A percentile compares a stretch with the other conserved stretches of the same genome.
Evolutionary conservation across 1,140 invertebrate species (phyloP).

Genomic region (Drosophila novamexicana): DNA sequence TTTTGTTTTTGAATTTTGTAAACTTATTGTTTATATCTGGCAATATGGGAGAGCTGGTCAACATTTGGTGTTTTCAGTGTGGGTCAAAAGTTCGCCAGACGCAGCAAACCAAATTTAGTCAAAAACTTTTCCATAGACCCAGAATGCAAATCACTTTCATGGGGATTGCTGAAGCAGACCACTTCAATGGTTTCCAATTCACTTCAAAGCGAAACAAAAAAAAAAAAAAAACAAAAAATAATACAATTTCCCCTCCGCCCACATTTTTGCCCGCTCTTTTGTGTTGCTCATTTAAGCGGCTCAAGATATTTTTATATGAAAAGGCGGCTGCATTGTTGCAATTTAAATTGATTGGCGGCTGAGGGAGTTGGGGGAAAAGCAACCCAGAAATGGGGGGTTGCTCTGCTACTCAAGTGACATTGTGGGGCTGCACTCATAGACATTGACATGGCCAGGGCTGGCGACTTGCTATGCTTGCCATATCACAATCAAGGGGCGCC

Average conservation of each 20-base stretch:
- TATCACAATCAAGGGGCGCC: conserved; percentile 38
- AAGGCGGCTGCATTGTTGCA: conserved; percentile 65
- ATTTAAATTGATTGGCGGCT: conserved; percentile 63
- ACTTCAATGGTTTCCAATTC: conserved; percentile 70
- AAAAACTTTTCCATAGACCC: conserved; percentile 58
- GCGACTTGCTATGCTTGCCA: not conserved
- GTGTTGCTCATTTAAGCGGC: conserved; percentile 30
- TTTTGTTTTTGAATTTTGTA: not conserved
- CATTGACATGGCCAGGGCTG: conserved; percentile 36
- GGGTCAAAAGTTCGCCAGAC: conserved; percentile 68
- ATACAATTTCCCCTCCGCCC: conserved; percentile 17
- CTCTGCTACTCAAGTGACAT: conserved; percentile 61
- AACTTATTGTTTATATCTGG: conserved; percentile 8
- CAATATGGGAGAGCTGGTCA: conserved; percentile 20
- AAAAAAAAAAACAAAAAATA: conserved; percentile 28
- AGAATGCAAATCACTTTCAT: conserved; percentile 62
- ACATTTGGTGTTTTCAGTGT: conserved; percentile 38
- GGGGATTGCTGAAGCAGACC: conserved; percentile 38
- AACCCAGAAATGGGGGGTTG: not conserved
- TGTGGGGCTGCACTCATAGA: conserved; percentile 33
- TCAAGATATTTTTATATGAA: conserved; percentile 40
- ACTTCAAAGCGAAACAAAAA: conserved; percentile 68
- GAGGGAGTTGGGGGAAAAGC: conserved; percentile 5
- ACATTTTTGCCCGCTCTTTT: not conserved
- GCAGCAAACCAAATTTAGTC: conserved; percentile 66